Conservation (phyloP, 2,888 invertebrate species). For the Desoria tigrina region DNA sequence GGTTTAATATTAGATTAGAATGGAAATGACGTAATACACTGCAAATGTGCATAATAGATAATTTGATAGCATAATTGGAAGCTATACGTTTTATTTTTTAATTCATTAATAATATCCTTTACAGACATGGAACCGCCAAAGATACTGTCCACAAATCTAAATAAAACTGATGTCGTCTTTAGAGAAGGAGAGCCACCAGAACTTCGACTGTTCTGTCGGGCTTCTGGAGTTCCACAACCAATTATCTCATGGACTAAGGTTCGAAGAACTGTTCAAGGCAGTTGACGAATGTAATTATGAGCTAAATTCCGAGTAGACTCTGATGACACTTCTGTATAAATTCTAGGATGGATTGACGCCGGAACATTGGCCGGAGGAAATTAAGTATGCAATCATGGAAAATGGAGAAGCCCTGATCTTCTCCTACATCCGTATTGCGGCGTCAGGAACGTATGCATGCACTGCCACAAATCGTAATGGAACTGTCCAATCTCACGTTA, state of each 20-base stretch:
- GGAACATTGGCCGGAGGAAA: slow-evolving; percentile 27
- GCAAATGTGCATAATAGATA: no score
- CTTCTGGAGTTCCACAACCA: slow-evolving; percentile 55
- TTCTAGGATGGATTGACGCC: slow-evolving; percentile 10
- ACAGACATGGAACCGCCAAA: slow-evolving; percentile 25
- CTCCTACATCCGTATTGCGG: slow-evolving; percentile 32
- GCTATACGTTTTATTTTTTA: no score
- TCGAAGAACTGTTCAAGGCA: no score
- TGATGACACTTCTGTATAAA: not conserved
- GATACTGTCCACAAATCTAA: slow-evolving; percentile 33
- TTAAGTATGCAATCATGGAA: slow-evolving; percentile 24
- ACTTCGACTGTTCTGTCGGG: slow-evolving; percentile 52
- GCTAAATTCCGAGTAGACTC: not conserved
- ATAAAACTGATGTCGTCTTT: slow-evolving; percentile 38
- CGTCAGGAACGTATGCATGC: slow-evolving; percentile 50
- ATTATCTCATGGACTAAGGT: slow-evolving; percentile 52
- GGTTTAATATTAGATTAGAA: no score
- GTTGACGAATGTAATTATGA: no score
- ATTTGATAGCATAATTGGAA: no score
- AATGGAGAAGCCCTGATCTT: slow-evolving; percentile 23
- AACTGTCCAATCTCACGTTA: slow-evolving; percentile 27
- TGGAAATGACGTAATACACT: no score
- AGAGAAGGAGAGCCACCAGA: slow-evolving; percentile 35
- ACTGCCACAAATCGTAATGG: slow-evolving; percentile 43
- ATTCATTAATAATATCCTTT: slow-evolving; percentile 23